These are phyloP conservation scores for Leontopithecus rosalia DNA, from an alignment of 2,797 vertebrate genomes.

Conservation along the genomic window DNA sequence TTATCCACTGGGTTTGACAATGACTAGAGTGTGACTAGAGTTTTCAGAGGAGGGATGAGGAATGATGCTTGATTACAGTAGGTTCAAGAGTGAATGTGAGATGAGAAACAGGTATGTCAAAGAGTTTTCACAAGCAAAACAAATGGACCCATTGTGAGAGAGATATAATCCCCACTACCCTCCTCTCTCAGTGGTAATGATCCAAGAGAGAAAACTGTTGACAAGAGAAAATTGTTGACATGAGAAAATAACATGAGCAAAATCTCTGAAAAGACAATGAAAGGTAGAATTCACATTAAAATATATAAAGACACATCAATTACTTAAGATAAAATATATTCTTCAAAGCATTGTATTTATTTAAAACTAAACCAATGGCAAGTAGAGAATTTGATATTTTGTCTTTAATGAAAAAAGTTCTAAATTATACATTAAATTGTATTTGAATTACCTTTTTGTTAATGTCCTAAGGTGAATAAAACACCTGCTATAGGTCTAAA, in stretches of 20 bases:
- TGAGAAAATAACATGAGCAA: background rate
- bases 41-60: background rate
- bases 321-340: background rate
- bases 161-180: background rate
- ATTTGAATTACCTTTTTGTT: background rate
- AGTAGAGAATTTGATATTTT: background rate
- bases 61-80: background rate
- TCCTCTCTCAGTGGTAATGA: background rate
- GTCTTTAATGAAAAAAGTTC: background rate
- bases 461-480: background rate
- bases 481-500: background rate
- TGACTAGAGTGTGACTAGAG: background rate
- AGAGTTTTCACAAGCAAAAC: background rate
- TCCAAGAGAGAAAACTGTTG: background rate
- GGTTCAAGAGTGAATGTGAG: background rate
- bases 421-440: background rate
- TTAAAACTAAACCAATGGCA: background rate
- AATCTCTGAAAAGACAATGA: background rate
- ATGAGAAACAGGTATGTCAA: background rate
- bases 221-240: background rate
- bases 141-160: background rate
- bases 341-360: background rate
- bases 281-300: background rate
- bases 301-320: background rate
- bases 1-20: background rate